Evolutionary conservation across 2,113 vertebrate species (phyloP).

Genomic region (Rafetus swinhoei): DNA sequence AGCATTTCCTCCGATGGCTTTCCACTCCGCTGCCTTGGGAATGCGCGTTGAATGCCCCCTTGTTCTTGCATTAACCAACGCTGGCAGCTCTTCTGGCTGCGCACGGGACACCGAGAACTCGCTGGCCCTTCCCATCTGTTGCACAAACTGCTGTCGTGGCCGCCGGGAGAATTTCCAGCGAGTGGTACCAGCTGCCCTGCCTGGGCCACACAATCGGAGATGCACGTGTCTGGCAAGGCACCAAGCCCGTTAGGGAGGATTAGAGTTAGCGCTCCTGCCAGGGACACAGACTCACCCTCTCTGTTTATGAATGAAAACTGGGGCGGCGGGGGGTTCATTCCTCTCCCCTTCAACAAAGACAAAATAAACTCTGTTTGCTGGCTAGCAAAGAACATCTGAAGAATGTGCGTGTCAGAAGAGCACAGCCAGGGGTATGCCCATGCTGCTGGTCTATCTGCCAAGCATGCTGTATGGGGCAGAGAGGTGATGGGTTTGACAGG

Average conservation of each 20-base stretch:
- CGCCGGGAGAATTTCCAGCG: not conserved
- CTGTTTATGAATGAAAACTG: not conserved
- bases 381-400: not conserved
- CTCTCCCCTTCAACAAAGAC: not conserved
- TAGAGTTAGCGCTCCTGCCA: not conserved
- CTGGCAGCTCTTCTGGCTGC: not conserved
- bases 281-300: not conserved
- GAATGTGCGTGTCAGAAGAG: not conserved
- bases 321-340: not conserved
- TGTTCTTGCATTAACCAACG: conserved; percentile 20
- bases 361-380: not conserved
- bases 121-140: not conserved
- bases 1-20: not conserved
- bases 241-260: not conserved
- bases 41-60: conserved; percentile 23
- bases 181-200: not conserved
- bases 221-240: accelerated
- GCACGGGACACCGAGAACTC: not conserved
- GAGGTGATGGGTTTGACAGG: accelerated
- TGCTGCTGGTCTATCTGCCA: accelerated
- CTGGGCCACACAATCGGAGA: accelerated
- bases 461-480: not conserved
- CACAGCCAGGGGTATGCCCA: not conserved
- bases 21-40: not conserved
- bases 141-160: not conserved